Evolutionary conservation across 2,888 invertebrate species (phyloP).

Genomic region (Napeogenes sylphis): DNA sequence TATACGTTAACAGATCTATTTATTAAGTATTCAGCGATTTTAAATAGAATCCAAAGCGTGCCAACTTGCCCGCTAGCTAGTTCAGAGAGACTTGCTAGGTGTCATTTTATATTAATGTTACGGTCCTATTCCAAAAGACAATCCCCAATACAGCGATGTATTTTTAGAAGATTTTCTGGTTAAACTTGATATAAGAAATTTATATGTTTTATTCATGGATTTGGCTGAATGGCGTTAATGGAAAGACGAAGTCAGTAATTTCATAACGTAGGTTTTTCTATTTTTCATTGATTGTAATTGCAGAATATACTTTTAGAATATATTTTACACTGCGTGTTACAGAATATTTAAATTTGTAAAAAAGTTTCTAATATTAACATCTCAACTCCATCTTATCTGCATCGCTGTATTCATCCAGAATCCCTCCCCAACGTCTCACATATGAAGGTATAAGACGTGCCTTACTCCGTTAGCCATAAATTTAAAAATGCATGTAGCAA

Average conservation of each 20-base stretch:
- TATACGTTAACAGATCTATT: conserved; percentile 36
- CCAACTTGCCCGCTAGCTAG: conserved; percentile 47
- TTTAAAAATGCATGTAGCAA: conserved; percentile 49
- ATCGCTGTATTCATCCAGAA: conserved; percentile 27
- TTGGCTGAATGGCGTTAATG: too few species aligned
- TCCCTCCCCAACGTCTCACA: conserved; percentile 23
- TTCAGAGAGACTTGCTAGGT: conserved; percentile 36
- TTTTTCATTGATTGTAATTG: neutral
- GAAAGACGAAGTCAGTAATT: too few species aligned
- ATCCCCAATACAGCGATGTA: neutral
- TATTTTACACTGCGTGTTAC: too few species aligned
- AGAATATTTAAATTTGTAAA: too few species aligned
- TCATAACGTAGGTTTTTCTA: neutral
- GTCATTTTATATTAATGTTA: conserved; percentile 54
- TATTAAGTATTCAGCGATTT: conserved; percentile 66
- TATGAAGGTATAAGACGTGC: conserved; percentile 38
- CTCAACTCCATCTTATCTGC: conserved; percentile 9
- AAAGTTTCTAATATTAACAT: too few species aligned
- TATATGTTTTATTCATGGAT: too few species aligned
- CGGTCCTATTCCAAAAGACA: conserved; percentile 32
- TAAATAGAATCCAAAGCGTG: conserved; percentile 73
- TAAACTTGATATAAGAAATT: too few species aligned
- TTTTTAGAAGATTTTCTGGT: too few species aligned
- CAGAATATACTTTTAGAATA: neutral
- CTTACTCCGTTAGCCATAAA: conserved; percentile 42